A percentile compares a stretch with the other conserved stretches of the same genome.
phyloP scores from a whole-genome alignment of 2,113 vertebrate genomes.

The Anser brachyrhynchus region DNA sequence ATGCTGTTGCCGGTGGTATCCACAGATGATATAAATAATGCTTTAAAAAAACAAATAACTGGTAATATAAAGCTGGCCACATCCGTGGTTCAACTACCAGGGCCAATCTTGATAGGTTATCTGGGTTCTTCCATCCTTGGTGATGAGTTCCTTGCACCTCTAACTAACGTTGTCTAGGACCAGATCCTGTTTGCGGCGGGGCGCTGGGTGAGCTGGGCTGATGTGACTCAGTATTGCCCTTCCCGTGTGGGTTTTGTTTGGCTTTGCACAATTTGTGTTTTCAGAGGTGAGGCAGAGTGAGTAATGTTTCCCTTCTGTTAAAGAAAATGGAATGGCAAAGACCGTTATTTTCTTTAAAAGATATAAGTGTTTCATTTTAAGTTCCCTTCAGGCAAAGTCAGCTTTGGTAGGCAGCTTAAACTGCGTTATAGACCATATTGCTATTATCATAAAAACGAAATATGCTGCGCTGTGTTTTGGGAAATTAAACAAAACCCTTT shows the following conservation, averaged over 20 bases:
- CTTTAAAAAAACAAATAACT: background rate
- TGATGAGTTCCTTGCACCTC: background rate
- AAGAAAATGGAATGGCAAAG: slow-evolving; percentile 30
- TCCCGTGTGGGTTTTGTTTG: slow-evolving; percentile 40
- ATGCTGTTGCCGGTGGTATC: background rate
- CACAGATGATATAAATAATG: background rate
- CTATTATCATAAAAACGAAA: background rate
- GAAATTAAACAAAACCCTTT: background rate
- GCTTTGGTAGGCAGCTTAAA: background rate
- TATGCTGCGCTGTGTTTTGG: background rate
- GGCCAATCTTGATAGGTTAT: background rate
- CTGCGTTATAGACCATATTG: background rate
- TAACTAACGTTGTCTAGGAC: background rate
- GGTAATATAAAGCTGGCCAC: background rate
- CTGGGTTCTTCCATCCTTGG: background rate
- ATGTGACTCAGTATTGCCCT: slow-evolving; percentile 59
- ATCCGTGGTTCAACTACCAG: background rate
- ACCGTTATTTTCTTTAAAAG: background rate
- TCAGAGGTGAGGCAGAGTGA: slow-evolving; percentile 44
- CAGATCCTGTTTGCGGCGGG: background rate
- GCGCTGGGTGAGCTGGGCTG: background rate
- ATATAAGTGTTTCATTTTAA: background rate
- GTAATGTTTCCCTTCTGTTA: slow-evolving; percentile 42
- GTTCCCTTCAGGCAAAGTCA: slow-evolving; percentile 22
- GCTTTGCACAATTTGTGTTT: slow-evolving; percentile 38